Evolutionary conservation across 1,140 invertebrate genomes (phyloP).

Genomic region (Sitophilus oryzae): DNA sequence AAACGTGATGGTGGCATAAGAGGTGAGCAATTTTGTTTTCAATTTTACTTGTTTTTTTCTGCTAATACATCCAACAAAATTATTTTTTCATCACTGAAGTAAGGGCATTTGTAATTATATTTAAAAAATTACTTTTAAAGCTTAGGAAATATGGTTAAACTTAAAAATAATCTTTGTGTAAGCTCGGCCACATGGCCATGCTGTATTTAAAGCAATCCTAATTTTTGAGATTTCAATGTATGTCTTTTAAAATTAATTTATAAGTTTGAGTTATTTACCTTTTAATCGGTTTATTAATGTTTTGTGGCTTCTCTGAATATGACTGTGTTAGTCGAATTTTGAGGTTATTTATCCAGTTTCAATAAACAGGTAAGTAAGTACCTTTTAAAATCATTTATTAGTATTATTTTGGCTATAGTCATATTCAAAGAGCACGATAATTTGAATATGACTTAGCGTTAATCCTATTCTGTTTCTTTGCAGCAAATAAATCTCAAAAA

Average conservation of each 20-base stretch:
- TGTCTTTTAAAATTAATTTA: too few species aligned
- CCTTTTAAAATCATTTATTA: neutral
- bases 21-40: neutral
- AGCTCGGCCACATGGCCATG: too few species aligned
- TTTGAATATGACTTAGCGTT: neutral
- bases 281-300: neutral
- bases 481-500: slow-evolving; percentile 45
- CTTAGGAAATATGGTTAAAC: too few species aligned
- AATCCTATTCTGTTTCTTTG: slow-evolving; percentile 4
- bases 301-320: neutral
- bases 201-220: too few species aligned
- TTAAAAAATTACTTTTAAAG: too few species aligned
- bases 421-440: neutral
- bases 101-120: too few species aligned
- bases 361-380: neutral
- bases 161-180: too few species aligned
- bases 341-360: neutral
- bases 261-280: too few species aligned
- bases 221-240: too few species aligned
- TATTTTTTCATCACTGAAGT: too few species aligned
- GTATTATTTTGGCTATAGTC: neutral
- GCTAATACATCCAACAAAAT: too few species aligned
- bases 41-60: too few species aligned
- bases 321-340: neutral
- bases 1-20: neutral